Base-by-base conservation (phyloP, 2,113 vertebrate species). In the Pungitius pungitius region DNA sequence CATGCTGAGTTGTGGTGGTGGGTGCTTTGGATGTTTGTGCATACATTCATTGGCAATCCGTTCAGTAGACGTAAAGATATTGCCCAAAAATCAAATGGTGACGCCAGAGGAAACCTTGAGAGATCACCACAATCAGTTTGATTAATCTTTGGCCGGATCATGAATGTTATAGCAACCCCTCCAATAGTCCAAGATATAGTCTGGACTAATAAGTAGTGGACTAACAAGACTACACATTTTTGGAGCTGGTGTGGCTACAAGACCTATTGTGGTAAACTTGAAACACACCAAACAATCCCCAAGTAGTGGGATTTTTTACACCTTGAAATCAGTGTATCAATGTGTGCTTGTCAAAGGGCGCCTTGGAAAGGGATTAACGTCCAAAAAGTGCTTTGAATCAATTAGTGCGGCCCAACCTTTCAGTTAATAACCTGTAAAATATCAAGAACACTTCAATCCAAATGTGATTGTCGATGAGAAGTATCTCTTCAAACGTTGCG, bases 261-360 rank as follows among this genome's bases (percentile, higher is more conserved):
- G 35, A 51, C 14, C 14, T 42, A 61, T 49, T 5, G 8, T 22
- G 20, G 45, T 37, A 51, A 11, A 49, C 10, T 10, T 10, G 24
- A 37, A 51, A 37, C 45, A 35, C 51, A 49, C 12, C 42, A 30
- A 61, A 42, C 22, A 42, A 42, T 17, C 35, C 60, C n/a, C 24
- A 40, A 22, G 27, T 12, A 33, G 5, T 30, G 18, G 63, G 63
- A 51, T 22, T 24, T n/a, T 20, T 24, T 33, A 64, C 18, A 8
- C 33, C 35, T 39, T 18, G 39, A 37, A 52, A 51, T 43, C 17
- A 26, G 4, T 24, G 22, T 3, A 27, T 64, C 10, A 47, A 18
- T 30, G 20, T 54, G 27, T 2, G 30, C n/a, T 40, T 1, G 33
- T 82, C 58, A 86, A 75, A 73, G 80, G 68, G 33, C 62, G 70